Conservation (phyloP, 2,113 vertebrate genomes). For the Sinocyclocheilus anshuiensis region DNA sequence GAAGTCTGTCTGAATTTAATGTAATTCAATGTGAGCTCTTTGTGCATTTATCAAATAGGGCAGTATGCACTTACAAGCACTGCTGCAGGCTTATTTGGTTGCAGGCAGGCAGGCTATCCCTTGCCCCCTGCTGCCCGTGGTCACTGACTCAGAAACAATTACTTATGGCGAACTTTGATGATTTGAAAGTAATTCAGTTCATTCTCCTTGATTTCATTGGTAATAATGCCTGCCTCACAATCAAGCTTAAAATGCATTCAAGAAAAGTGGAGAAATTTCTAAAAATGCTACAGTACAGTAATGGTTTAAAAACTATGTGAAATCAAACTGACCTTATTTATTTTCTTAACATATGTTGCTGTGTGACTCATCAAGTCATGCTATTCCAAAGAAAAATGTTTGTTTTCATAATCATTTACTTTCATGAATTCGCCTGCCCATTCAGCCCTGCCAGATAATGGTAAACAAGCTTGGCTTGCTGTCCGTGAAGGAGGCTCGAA, state of each 20-base stretch:
- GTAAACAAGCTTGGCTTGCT: too few species aligned
- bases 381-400: not conserved
- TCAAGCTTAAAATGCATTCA: conserved; percentile 18
- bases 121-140: conserved; percentile 61
- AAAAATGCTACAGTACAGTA: not conserved
- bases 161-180: conserved; percentile 67
- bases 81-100: conserved; percentile 70
- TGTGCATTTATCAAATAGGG: too few species aligned
- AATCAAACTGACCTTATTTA: not conserved
- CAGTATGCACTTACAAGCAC: conserved; percentile 40
- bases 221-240: conserved; percentile 70
- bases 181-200: conserved; percentile 78
- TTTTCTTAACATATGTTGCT: not conserved
- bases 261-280: conserved; percentile 11
- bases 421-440: not conserved
- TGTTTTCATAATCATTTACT: conserved; percentile 1
- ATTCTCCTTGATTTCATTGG: conserved; percentile 76
- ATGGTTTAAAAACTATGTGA: not conserved
- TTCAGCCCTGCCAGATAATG: too few species aligned
- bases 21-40: too few species aligned
- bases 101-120: conserved; percentile 42
- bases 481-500: too few species aligned
- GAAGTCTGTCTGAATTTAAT: too few species aligned
- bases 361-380: not conserved
- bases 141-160: conserved; percentile 79